A percentile compares a stretch with the other conserved stretches of the same genome.
phyloP scores from a whole-genome alignment of 2,888 invertebrate species.

The Galeopsomyia nigrocyanea region DNA sequence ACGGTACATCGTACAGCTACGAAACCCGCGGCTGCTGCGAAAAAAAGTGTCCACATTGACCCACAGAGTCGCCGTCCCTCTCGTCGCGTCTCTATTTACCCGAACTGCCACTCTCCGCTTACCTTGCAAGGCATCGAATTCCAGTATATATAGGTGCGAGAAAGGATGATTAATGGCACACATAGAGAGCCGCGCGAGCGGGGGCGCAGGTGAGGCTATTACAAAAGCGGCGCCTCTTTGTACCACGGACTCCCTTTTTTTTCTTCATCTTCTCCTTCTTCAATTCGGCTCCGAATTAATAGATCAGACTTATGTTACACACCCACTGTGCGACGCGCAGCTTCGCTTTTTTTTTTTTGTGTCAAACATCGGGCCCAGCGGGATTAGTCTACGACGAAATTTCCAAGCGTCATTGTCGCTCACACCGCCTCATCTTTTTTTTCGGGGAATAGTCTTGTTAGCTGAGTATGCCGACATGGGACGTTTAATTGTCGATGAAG shows the following conservation, averaged over 20 bases:
- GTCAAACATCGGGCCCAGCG: no score
- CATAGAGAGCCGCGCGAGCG: constrained; percentile 13
- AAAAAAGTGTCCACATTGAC: no score
- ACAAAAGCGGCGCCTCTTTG: constrained; percentile 25
- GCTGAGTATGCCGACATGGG: no score
- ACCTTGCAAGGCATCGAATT: constrained; percentile 18
- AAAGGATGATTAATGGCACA: constrained; percentile 41
- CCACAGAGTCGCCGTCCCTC: no score
- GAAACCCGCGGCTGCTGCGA: no score
- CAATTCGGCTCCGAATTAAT: constrained; percentile 25
- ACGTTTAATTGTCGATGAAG: no score
- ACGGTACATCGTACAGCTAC: no score
- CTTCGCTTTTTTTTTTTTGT: background rate
- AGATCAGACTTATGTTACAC: constrained; percentile 25
- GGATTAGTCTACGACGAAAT: background rate
- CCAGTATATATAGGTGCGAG: constrained; percentile 28
- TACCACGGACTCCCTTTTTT: background rate
- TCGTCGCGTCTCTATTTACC: constrained; percentile 43
- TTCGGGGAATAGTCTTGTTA: no score
- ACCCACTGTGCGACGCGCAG: background rate
- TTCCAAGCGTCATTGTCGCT: background rate
- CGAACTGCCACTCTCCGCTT: constrained; percentile 9
- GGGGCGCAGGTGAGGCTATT: constrained; percentile 21
- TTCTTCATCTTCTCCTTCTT: background rate
- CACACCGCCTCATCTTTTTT: background rate